Evolutionary conservation across 2,113 vertebrate species (phyloP), one percentile per base, ranked within the genome.

Genomic region (Centropus unirufus): DNA sequence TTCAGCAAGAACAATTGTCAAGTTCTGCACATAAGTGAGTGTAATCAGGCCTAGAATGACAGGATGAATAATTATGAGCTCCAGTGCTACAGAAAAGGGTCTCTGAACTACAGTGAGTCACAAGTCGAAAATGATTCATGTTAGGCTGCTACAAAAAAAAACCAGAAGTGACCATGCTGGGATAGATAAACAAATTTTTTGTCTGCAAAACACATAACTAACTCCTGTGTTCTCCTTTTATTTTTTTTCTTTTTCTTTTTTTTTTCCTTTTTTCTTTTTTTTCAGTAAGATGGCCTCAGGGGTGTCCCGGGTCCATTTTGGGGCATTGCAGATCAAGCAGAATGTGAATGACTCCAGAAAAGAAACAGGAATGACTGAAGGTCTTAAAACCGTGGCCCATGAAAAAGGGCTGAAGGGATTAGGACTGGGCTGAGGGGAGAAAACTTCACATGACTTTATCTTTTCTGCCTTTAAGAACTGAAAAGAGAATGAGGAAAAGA

Each of bases 1-100:
- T 83, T 93, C 79, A 90, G 70, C 30, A 87, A 62, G 62, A 92
- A 57, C 42, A 8, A 94, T 69, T 69, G 36, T 77, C 72, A 90
- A 74, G 59, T 73, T 93, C 54, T 73, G 46, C 36, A 61, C 18
- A 26, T 59, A 82, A 83, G 72, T 72, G 66, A 44, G 58, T 83
- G 54, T 4, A 1, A 83, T 69, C 46, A 85, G 70, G n/a, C 73
- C 11, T 69, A 66, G 46, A 79, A 73, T 42, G 55, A 86, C 46
- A 86, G 32, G 29, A 55, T 74, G n/a, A 92, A 80, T 74, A 95
- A 88, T 77, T 93, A 26, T 11, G 12, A 12, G 39, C 42, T 83
- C 26, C 86, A n/a, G n/a, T 77, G 55, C 40, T 68, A 42, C 15
- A 77, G 34, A 63, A 92, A 92, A 85, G 5, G 8, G 22, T 40